Base-by-base conservation (phyloP, 2,888 invertebrate species). In the Empis livida region DNA sequence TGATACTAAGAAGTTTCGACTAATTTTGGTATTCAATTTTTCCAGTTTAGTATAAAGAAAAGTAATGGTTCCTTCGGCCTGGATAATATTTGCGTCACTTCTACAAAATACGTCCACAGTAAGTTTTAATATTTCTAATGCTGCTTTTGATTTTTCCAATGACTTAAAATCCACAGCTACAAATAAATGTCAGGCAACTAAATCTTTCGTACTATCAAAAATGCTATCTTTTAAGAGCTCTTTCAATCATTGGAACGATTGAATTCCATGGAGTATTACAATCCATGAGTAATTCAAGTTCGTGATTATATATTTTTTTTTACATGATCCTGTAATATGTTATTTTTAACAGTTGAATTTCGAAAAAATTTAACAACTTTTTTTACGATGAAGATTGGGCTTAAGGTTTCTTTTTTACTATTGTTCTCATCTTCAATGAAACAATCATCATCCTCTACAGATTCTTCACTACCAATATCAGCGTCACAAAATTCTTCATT, bases 211-310 rank as follows among this genome's bases (percentile, higher is more conserved):
- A 30, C 30, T 30, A 30, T 30, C 30, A 30, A 9, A 10, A 30
- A 30, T 30, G 30, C 30, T 30, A 30, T 30, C 30, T 30, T 30
- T 30, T 10, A 30, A 10, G 30, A 30, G 30, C 30, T 30, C 30
- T 30, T 30, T 30, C 30, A 30, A 30, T 44, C 23, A 47, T n/a
- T 44, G 45, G 17, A 46, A 35, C 27, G 17, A 51, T 27, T 46
- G 47, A 44, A 49, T 49, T 51, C 49, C 48, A 51, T 16, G 43
- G 45, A 31, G 51, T 52, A 50, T 52, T 48, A 37, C 48, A 48
- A 40, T 50, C 52, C 50, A 50, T 47, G 42, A 50, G 44, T 35
- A 50, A 43, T 45, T 48, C 32, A 31, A 45, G 42, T 43, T 50
- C 42, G 27, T 49, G 45, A 20, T 31, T 32, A 11, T 49, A n/a